Conservation (phyloP, 2,888 invertebrate genomes). For the Pyrrhia umbra region DNA sequence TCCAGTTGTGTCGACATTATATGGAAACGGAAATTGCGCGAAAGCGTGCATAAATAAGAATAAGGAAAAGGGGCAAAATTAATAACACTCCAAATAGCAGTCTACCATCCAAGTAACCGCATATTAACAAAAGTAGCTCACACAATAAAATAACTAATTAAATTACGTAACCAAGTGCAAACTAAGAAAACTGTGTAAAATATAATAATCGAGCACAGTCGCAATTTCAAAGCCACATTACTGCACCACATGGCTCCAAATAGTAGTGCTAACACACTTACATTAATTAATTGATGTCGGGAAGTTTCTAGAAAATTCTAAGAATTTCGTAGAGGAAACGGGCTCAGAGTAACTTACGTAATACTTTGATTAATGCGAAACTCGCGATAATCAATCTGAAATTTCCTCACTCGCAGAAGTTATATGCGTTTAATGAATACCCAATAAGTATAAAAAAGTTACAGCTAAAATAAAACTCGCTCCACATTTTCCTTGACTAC, state of each 20-base stretch:
- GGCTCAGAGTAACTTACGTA: constrained; percentile 29
- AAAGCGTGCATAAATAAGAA: constrained; percentile 5
- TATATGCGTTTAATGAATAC: constrained; percentile 22
- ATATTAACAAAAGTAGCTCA: constrained; percentile 3
- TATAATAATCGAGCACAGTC: constrained; percentile 20
- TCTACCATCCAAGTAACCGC: neutral
- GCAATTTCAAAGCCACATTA: constrained; percentile 33
- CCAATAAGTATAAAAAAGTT: neutral
- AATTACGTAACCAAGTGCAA: constrained; percentile 16
- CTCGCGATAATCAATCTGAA: constrained; percentile 19
- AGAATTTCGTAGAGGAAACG: constrained; percentile 35
- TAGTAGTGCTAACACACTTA: constrained; percentile 46
- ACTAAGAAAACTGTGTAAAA: constrained; percentile 18
- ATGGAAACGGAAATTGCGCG: neutral
- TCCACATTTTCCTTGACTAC: neutral
- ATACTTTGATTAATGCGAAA: constrained; percentile 53
- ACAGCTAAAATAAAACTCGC: neutral
- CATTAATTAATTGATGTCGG: constrained; percentile 50
- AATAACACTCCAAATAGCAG: constrained; percentile 2
- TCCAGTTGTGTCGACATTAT: neutral
- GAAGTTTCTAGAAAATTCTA: constrained; percentile 54
- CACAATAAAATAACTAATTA: constrained; percentile 12
- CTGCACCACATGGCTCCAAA: constrained; percentile 41
- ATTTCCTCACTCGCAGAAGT: constrained; percentile 22
- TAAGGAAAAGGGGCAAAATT: neutral